These are phyloP conservation scores for Oikopleura dioica DNA, from an alignment of 23 tunicate genomes.

Conservation along the genomic window DNA sequence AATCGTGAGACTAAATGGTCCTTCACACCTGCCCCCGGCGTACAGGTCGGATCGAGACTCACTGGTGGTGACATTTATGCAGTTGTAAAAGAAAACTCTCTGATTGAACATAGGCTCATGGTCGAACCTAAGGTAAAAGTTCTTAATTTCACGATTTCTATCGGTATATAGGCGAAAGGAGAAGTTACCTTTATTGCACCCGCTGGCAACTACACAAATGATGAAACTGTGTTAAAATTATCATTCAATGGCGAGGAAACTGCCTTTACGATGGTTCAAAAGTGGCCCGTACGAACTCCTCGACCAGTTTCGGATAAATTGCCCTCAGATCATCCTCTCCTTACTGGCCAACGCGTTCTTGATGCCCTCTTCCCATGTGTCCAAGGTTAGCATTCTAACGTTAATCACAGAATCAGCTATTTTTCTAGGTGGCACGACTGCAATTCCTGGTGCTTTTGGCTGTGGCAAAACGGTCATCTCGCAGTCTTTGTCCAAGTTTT, in stretches of 20 bases:
- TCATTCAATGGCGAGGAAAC: conserved; percentile 44
- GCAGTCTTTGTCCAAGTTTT: conserved; percentile 94
- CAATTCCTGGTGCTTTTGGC: conserved; percentile 98
- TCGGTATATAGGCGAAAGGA: conserved; percentile 60
- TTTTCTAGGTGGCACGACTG: conserved; percentile 98
- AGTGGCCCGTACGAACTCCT: conserved; percentile 93
- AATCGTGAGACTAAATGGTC: conserved; percentile 42
- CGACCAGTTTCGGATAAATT: conserved; percentile 95
- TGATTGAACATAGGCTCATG: conserved; percentile 57
- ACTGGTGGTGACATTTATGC: conserved; percentile 95
- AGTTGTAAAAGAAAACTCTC: conserved; percentile 48
- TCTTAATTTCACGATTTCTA: too few relatives aligned
- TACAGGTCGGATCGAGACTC: conserved; percentile 53
- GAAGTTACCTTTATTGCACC: conserved; percentile 70
- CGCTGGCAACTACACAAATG: conserved; percentile 56
- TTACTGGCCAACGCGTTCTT: conserved; percentile 84
- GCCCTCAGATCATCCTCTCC: conserved; percentile 68
- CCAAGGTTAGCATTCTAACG: not conserved
- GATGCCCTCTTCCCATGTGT: conserved; percentile 94
- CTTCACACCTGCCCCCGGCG: conserved; percentile 33
- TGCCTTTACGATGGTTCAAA: conserved; percentile 65
- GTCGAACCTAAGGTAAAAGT: conserved; percentile 28
- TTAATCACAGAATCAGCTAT: too few relatives aligned
- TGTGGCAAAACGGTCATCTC: conserved; percentile 97
- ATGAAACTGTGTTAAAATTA: conserved; percentile 58